A percentile compares a stretch with the other conserved stretches of the same genome.
Conservation (phyloP, 2,113 vertebrate genomes). For the Parotia lawesii region DNA sequence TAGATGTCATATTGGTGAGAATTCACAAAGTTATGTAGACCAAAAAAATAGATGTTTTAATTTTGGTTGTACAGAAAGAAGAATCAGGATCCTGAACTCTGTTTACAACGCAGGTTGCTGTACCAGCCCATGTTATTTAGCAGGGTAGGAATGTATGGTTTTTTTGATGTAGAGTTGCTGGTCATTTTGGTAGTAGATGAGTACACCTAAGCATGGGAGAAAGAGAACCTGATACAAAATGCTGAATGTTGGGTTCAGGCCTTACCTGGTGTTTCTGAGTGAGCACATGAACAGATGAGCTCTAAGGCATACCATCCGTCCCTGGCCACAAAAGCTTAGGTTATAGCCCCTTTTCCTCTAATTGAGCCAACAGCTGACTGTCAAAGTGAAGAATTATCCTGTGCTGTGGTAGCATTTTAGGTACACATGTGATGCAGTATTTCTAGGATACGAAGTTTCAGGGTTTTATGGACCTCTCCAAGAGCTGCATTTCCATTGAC, state of each 20-base stretch:
- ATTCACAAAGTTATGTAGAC: not conserved
- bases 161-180: not conserved
- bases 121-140: not conserved
- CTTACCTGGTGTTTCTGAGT: not conserved
- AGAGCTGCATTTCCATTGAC: not conserved
- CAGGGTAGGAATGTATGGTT: not conserved
- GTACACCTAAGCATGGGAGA: not conserved
- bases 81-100: not conserved
- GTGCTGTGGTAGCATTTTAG: not conserved
- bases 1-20: not conserved
- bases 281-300: rapidly evolving
- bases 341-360: not conserved
- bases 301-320: not conserved
- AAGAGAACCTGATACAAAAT: not conserved
- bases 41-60: not conserved
- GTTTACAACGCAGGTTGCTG: not conserved
- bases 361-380: not conserved
- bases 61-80: not conserved
- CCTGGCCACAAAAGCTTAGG: not conserved
- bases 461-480: not conserved
- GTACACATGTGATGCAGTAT: not conserved
- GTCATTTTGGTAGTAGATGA: not conserved
- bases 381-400: not conserved
- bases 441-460: not conserved
- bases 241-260: not conserved